Percentiles rank a stretch among this genome's conserved stretches.
Conservation (phyloP, 2,113 vertebrate genomes). For the Trinectes maculatus region DNA sequence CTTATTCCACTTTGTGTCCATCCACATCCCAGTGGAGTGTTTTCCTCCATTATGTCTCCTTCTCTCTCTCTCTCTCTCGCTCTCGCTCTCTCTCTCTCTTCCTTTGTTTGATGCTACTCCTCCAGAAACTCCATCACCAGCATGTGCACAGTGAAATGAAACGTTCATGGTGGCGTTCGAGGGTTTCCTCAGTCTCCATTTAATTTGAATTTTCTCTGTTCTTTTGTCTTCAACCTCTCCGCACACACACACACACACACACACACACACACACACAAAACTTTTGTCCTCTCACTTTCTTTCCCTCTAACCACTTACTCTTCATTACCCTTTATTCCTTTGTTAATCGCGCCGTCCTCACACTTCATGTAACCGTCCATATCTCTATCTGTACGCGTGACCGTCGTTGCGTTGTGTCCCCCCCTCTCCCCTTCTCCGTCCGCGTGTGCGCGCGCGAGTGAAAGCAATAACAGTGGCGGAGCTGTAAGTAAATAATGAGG, state of each 20-base stretch:
- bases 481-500: conserved; percentile 89
- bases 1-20: neutral
- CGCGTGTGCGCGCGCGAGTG: conserved; percentile 36
- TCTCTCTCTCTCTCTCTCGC: neutral
- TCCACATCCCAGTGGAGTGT: too few relatives aligned
- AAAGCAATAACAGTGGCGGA: conserved; percentile 81
- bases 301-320: too few relatives aligned
- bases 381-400: conserved; percentile 32
- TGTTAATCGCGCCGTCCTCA: conserved; percentile 7
- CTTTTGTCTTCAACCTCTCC: too few relatives aligned
- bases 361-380: conserved; percentile 14
- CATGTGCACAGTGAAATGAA: conserved; percentile 40
- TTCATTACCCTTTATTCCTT: conserved; percentile 25
- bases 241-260: too few relatives aligned
- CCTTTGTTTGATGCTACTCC: neutral
- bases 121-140: conserved; percentile 25
- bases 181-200: too few relatives aligned
- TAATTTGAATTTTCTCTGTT: too few relatives aligned
- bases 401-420: conserved; percentile 13
- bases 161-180: conserved; percentile 27
- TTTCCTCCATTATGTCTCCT: neutral
- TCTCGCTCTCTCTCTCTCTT: neutral
- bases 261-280: too few relatives aligned
- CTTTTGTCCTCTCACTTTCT: too few relatives aligned
- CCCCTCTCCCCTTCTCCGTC: conserved; percentile 9